Evolutionary conservation across 2,797 vertebrate species (phyloP).

Genomic region (Percopsis omiscomaycus): DNA sequence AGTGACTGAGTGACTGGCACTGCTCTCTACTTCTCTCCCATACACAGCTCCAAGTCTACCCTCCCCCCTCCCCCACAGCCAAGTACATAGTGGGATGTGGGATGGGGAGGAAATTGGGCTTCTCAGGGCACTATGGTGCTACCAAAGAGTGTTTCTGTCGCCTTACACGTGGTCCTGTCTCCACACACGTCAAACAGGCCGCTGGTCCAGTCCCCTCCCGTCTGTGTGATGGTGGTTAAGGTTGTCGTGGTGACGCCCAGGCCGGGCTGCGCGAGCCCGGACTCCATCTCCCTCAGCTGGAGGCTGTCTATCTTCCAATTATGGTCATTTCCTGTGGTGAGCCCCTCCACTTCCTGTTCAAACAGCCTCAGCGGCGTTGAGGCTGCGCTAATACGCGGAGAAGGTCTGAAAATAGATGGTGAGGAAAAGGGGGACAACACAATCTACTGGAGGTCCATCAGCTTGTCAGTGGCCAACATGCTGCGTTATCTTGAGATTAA

Average conservation of each 20-base stretch:
- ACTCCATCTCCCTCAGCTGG: constrained; percentile 26
- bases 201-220: constrained; percentile 80
- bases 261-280: constrained; percentile 76
- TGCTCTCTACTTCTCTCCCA: too few relatives aligned
- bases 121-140: too few relatives aligned
- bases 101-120: too few relatives aligned
- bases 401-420: constrained; percentile 47
- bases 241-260: constrained; percentile 75
- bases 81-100: too few relatives aligned
- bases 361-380: constrained; percentile 13
- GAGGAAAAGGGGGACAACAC: neutral
- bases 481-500: neutral
- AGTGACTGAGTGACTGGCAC: too few relatives aligned
- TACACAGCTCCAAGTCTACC: too few relatives aligned
- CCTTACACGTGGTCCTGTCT: constrained; percentile 79
- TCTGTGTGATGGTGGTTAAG: constrained; percentile 78
- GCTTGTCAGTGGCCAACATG: neutral
- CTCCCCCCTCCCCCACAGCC: too few relatives aligned
- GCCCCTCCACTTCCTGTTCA: constrained; percentile 21
- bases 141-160: neutral
- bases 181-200: constrained; percentile 80
- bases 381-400: neutral
- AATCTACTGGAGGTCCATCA: too few relatives aligned
- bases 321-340: constrained; percentile 31
- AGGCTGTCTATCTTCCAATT: constrained; percentile 9